Evolutionary conservation across 2,113 vertebrate species (phyloP).

Genomic region (Psilopsiagon aurifrons): DNA sequence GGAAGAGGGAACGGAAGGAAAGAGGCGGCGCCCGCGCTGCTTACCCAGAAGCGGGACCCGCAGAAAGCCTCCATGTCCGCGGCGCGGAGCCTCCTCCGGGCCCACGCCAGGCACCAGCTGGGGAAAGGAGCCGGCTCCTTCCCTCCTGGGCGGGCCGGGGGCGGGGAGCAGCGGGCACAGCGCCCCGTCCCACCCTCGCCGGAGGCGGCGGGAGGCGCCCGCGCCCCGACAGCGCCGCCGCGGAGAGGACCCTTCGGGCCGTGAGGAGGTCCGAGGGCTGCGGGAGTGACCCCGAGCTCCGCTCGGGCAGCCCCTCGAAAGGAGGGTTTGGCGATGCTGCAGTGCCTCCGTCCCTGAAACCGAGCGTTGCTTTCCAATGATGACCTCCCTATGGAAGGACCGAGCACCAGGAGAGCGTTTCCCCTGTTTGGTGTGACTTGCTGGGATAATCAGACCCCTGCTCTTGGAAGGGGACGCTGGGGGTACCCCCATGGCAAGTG

Average conservation of each 20-base stretch:
- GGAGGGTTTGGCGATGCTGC: no score
- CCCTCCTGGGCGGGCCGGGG: neutral
- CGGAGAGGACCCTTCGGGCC: neutral
- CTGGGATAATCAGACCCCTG: neutral
- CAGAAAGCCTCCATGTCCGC: conserved; percentile 56
- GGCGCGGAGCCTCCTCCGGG: neutral
- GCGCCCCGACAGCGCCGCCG: no score
- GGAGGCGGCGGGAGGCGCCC: no score
- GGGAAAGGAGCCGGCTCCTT: neutral
- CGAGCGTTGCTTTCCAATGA: rapidly evolving
- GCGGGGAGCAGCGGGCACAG: neutral
- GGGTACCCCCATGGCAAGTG: rapidly evolving
- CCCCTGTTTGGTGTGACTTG: neutral
- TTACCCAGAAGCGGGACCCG: conserved; percentile 66
- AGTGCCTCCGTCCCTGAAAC: neutral
- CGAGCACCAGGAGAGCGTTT: neutral
- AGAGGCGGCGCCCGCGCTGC: neutral
- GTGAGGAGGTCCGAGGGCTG: no score
- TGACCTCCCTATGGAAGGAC: neutral
- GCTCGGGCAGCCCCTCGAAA: neutral
- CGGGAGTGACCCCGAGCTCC: neutral
- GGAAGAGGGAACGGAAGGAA: neutral
- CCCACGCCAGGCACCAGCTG: neutral
- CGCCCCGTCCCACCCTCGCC: no score
- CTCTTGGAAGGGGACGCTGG: rapidly evolving